Evolutionary conservation across 1,140 invertebrate genomes (phyloP).

Genomic region (Pemphigus obesinymphae): DNA sequence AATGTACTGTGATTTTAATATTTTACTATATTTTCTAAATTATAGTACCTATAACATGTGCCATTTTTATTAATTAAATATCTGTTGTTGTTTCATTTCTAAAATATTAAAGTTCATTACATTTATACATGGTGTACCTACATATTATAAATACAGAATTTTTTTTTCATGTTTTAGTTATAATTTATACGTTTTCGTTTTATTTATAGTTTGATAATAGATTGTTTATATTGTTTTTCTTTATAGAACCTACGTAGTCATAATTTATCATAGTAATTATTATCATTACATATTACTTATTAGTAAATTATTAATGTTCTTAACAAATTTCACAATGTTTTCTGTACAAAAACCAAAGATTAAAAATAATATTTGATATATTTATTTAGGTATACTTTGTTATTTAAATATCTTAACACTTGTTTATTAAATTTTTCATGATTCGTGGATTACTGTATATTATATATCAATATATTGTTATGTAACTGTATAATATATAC

Average conservation of each 20-base stretch:
- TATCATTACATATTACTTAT: too few species aligned
- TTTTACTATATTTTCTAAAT: background rate
- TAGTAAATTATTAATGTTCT: too few species aligned
- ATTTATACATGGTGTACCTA: too few species aligned
- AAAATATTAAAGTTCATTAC: background rate
- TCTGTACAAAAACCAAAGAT: background rate
- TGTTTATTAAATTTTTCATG: too few species aligned
- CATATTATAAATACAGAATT: too few species aligned
- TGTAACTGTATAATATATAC: background rate
- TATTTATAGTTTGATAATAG: background rate
- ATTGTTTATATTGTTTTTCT: background rate
- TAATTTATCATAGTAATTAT: background rate
- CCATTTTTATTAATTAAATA: background rate
- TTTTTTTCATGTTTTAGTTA: background rate
- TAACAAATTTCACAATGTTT: too few species aligned
- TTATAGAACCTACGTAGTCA: background rate
- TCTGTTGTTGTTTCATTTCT: too few species aligned
- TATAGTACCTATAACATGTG: background rate
- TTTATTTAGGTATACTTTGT: too few species aligned
- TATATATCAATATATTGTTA: background rate
- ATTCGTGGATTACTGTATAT: too few species aligned
- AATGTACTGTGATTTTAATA: background rate
- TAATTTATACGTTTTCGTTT: background rate
- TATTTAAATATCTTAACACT: too few species aligned
- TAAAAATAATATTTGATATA: background rate